Base-by-base conservation (phyloP, 2,888 invertebrate species). In the Lordiphosa fenestrarum region DNA sequence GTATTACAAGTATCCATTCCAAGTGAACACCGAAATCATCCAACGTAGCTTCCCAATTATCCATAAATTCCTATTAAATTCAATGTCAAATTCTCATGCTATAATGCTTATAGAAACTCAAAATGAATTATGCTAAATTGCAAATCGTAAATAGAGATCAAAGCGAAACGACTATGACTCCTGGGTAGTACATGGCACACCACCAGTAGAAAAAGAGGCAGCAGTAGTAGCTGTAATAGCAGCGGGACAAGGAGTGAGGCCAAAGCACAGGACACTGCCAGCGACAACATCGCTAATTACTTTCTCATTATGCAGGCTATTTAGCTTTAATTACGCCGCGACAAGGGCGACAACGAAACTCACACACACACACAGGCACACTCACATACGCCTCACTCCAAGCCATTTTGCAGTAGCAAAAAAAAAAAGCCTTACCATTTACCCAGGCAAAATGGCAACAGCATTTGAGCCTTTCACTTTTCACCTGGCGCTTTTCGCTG, bases 291-390 rank as follows among this genome's bases (percentile, higher is more conserved):
- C 66, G 82, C 82, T 82, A 82, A 82, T 82, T 82, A 82, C 85
- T 85, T 81, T 84, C 85, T 85, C 85, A 82, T 82, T 82, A 82
- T 82, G 82, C 81, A 69, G 85, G 82, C 82, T 82, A 85, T 82
- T 82, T 82, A 84, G 85, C 66, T 82, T 85, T 82, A 82, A 82
- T 82, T 85, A 85, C 82, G 74, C 67, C 69, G 35, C 53, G 82
- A 71, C 82, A 71, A 76, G 71, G 63, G 69, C 71, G 69, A 74
- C 68, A 73, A 62, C 61, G 70, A 66, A 9, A 15, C 49, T 30
- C 10, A 57, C 70, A 63, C 47, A 59, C 54, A 21, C 39, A 56
- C 37, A 41, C 9, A 69, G 25, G 55, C 62, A 36, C 58, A 49
- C 48, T 46, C 21, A 51, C 30, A 40, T 36, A 54, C 21, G 40